phyloP scores from a whole-genome alignment of 2,113 vertebrate species.

The Xyrauchen texanus region DNA sequence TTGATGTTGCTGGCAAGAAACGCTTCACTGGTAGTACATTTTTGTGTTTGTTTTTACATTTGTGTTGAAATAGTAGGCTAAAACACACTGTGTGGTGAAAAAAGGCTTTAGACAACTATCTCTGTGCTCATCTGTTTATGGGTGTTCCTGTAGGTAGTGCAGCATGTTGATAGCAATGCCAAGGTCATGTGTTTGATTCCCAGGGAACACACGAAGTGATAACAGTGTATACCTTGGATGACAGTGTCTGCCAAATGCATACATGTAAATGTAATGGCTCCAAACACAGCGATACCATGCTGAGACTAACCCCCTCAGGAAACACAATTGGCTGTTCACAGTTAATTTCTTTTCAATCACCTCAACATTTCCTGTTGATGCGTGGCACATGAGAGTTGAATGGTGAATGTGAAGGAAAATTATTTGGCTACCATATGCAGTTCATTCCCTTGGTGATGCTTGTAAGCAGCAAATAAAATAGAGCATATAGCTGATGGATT shows the following conservation, averaged over 20 bases:
- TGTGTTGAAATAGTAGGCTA: not conserved
- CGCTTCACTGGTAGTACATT: conserved; percentile 85
- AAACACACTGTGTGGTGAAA: not conserved
- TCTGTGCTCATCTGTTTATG: too few species aligned
- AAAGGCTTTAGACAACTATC: too few species aligned
- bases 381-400: conserved; percentile 31
- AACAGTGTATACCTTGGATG: too few species aligned
- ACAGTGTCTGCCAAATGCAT: too few species aligned
- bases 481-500: not conserved
- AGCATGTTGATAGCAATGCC: too few species aligned
- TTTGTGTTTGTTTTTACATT: not conserved
- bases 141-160: too few species aligned
- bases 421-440: not conserved
- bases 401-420: conserved; percentile 19
- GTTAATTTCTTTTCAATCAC: conserved; percentile 28
- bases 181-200: too few species aligned
- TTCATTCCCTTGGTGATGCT: conserved; percentile 15
- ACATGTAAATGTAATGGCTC: too few species aligned
- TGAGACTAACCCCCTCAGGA: too few species aligned
- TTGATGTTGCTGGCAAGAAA: conserved; percentile 87
- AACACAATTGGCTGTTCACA: not conserved
- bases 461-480: conserved; percentile 1
- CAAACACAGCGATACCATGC: too few species aligned
- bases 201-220: too few species aligned
- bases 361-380: conserved; percentile 15